Evolutionary conservation across 2,797 vertebrate species (phyloP).

Genomic region (Bryconaethiops microstoma): DNA sequence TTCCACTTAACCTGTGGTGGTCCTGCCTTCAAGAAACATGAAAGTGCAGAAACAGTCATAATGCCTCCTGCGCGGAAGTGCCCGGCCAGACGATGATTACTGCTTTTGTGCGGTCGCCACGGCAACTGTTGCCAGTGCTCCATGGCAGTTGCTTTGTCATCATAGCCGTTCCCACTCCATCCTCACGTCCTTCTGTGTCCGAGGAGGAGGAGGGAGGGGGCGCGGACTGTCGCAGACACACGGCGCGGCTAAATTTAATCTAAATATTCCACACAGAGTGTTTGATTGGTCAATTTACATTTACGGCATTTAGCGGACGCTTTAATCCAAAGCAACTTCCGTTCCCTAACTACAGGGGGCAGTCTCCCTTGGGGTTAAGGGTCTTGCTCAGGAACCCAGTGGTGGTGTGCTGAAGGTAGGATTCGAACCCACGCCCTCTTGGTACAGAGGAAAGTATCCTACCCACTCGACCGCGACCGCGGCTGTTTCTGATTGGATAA

Average conservation of each 20-base stretch:
- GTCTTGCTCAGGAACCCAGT: too few species aligned
- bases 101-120: constrained; percentile 49
- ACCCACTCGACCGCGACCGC: too few species aligned
- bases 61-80: constrained; percentile 31
- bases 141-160: constrained; percentile 43
- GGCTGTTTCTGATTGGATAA: too few species aligned
- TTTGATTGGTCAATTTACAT: too few species aligned
- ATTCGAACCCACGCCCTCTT: too few species aligned
- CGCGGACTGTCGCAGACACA: neutral
- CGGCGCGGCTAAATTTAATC: neutral
- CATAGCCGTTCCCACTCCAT: constrained; percentile 12
- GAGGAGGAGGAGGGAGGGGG: neutral
- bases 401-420: too few species aligned
- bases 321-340: too few species aligned
- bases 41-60: constrained; percentile 30
- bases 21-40: constrained; percentile 13
- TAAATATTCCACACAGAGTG: too few species aligned
- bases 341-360: too few species aligned
- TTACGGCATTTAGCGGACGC: too few species aligned
- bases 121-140: constrained; percentile 54
- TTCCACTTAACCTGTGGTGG: constrained; percentile 41
- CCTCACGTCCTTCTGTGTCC: constrained; percentile 17
- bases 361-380: too few species aligned
- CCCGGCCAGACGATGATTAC: constrained; percentile 49
- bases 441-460: too few species aligned